Evolutionary conservation across 1,140 invertebrate genomes (phyloP).

Genomic region (Caenorhabditis latens): DNA sequence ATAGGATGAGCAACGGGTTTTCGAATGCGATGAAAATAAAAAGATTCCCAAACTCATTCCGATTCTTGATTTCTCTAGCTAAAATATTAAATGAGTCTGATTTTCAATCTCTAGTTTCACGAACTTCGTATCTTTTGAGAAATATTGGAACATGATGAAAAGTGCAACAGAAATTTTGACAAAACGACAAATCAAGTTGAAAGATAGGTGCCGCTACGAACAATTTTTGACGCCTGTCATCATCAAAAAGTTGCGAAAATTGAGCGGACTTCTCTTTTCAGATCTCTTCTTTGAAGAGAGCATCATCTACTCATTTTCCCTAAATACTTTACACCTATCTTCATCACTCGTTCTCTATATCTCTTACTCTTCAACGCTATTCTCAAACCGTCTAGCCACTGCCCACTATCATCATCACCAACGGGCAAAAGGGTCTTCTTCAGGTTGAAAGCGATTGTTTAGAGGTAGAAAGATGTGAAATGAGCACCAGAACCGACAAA

Average conservation of each 20-base stretch:
- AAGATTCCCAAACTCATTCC: too few relatives aligned
- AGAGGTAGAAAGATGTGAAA: slow-evolving; percentile 1
- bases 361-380: background rate
- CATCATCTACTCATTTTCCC: slow-evolving; percentile 27
- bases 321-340: slow-evolving; percentile 46
- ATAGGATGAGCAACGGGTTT: too few relatives aligned
- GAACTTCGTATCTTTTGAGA: background rate
- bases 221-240: slow-evolving; percentile 45
- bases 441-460: slow-evolving; percentile 45
- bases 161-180: background rate
- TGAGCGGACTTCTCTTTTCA: background rate
- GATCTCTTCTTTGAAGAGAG: background rate
- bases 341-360: slow-evolving; percentile 23
- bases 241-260: slow-evolving; percentile 54
- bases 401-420: slow-evolving; percentile 52
- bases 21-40: too few relatives aligned
- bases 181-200: slow-evolving; percentile 16
- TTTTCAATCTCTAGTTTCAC: too few relatives aligned
- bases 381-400: slow-evolving; percentile 44
- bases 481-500: slow-evolving; percentile 26
- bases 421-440: background rate
- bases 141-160: background rate
- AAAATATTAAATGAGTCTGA: too few relatives aligned
- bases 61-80: too few relatives aligned
- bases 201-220: slow-evolving; percentile 15